Evolutionary conservation across 2,113 vertebrate species (phyloP).

Genomic region (Sula dactylatra): DNA sequence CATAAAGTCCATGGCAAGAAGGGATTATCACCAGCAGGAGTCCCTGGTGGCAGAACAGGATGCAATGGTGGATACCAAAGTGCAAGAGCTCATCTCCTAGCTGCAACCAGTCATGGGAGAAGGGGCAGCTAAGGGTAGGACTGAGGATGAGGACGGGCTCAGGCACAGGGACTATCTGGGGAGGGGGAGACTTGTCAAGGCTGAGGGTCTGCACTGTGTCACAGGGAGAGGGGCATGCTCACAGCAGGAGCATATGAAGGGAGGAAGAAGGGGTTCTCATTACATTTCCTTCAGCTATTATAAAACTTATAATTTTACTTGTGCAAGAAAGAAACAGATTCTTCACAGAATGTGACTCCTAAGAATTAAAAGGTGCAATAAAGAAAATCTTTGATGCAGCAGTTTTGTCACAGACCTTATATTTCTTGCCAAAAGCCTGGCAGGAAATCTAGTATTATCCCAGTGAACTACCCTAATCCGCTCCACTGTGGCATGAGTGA

Average conservation of each 20-base stretch:
- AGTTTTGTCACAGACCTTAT: background rate
- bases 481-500: background rate
- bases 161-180: background rate
- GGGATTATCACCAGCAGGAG: background rate
- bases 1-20: background rate
- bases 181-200: background rate
- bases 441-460: background rate
- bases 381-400: background rate
- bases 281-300: background rate
- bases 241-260: background rate
- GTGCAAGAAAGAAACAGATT: background rate
- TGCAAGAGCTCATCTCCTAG: rapidly evolving
- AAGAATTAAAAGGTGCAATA: background rate
- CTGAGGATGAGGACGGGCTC: background rate
- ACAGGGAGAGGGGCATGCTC: background rate
- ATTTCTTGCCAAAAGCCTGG: background rate
- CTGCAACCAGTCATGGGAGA: background rate
- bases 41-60: background rate
- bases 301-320: background rate
- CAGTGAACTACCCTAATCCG: background rate
- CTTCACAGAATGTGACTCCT: background rate
- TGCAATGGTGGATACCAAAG: background rate
- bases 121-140: background rate
- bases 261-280: background rate
- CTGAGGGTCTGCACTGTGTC: rapidly evolving